A percentile compares a stretch with the other conserved stretches of the same genome.
Conservation (phyloP, 64 coral and sea anemone genomes). For the Trachythela sp. region DNA sequence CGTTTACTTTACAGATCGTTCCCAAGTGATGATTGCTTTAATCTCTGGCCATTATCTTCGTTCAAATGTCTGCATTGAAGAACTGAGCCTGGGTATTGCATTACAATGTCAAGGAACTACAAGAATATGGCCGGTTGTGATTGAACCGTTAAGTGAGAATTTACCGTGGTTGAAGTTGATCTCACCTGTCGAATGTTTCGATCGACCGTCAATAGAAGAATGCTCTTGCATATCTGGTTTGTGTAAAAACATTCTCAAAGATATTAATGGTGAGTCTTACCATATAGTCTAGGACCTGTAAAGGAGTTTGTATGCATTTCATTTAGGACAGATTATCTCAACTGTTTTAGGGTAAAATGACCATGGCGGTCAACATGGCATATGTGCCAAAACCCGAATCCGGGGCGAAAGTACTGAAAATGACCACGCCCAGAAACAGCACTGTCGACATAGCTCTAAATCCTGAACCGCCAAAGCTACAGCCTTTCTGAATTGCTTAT, state of each 20-base stretch:
- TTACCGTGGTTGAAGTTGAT: background rate
- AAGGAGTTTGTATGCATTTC: no score
- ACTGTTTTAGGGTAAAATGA: no score
- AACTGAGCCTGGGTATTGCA: constrained; percentile 69
- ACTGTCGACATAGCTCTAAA: no score
- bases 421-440: no score
- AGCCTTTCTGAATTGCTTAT: no score
- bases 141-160: background rate
- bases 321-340: no score
- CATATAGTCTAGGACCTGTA: no score
- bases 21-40: constrained; percentile 52
- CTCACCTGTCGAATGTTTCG: constrained; percentile 1
- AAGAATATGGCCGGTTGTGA: background rate
- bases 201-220: background rate
- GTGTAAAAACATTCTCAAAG: background rate
- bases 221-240: background rate
- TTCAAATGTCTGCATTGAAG: constrained; percentile 86
- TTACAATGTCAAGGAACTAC: constrained; percentile 8
- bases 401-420: no score
- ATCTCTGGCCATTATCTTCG: constrained; percentile 70
- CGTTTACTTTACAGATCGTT: constrained; percentile 46
- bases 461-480: no score
- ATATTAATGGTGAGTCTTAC: background rate
- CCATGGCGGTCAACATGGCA: no score
- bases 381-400: no score